Conservation (phyloP, 2,113 vertebrate species). For the Sylvicapra grimmia region DNA sequence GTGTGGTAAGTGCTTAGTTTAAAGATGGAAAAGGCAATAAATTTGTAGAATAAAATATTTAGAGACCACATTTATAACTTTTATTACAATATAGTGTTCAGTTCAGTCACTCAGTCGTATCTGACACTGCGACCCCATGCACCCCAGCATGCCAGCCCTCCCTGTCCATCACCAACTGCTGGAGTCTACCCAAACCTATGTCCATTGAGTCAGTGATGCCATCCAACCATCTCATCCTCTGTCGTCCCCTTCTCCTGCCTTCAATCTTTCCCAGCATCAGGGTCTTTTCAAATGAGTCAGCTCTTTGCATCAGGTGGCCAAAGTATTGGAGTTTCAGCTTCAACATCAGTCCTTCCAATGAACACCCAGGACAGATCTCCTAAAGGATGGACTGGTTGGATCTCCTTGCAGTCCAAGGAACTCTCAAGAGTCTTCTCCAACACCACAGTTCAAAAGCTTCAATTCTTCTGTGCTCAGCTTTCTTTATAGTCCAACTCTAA, state of each 20-base stretch:
- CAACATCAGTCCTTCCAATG: background rate
- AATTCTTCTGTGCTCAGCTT: background rate
- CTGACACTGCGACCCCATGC: rapidly evolving
- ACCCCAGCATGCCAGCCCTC: background rate
- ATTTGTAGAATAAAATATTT: background rate
- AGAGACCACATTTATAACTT: background rate
- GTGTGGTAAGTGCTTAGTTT: background rate
- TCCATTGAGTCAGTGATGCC: background rate
- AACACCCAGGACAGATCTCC: background rate
- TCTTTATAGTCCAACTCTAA: background rate
- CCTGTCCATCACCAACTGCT: background rate
- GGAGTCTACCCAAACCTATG: background rate
- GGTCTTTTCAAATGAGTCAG: background rate
- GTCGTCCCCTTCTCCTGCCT: background rate
- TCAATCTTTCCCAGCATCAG: background rate
- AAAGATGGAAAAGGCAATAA: background rate
- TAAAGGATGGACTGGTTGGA: background rate
- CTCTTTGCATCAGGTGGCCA: background rate
- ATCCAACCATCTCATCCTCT: background rate
- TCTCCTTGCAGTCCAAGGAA: background rate
- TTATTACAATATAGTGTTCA: background rate
- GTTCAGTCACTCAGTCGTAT: background rate
- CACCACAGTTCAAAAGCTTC: background rate
- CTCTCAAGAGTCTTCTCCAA: background rate
- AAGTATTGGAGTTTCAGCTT: background rate